These are phyloP conservation scores for Liparis tanakae DNA, from an alignment of 2,797 vertebrate genomes.

Conservation along the genomic window DNA sequence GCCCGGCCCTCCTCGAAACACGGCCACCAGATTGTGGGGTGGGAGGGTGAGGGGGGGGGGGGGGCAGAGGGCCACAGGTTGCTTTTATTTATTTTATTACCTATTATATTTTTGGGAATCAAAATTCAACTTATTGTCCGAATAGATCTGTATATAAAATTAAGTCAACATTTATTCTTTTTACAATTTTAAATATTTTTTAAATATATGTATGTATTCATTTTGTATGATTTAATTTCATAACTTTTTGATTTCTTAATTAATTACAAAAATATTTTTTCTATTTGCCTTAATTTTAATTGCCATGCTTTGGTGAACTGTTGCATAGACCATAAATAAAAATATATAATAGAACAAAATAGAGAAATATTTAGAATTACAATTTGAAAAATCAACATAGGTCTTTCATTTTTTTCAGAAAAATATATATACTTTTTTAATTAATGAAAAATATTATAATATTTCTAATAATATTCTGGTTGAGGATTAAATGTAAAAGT, in stretches of 20 bases:
- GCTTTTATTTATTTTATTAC: constrained; percentile 51
- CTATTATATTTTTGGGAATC: neutral
- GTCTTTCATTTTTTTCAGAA: no score
- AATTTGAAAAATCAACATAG: no score
- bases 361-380: no score
- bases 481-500: neutral
- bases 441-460: no score
- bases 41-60: neutral
- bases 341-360: neutral
- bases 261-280: no score
- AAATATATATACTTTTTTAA: no score
- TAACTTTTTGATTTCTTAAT: neutral
- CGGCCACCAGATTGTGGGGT: constrained; percentile 78
- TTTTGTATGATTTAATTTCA: neutral
- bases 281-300: no score
- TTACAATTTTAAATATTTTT: neutral
- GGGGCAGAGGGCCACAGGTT: constrained; percentile 63
- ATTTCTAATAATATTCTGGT: no score
- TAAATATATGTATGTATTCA: neutral
- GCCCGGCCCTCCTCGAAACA: constrained; percentile 75
- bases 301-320: no score
- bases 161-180: neutral
- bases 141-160: neutral
- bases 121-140: neutral
- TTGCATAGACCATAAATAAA: no score